Percentiles rank a stretch among this genome's conserved stretches.
phyloP scores from a whole-genome alignment of 2,797 vertebrate genomes.

The Psittacula echo region DNA sequence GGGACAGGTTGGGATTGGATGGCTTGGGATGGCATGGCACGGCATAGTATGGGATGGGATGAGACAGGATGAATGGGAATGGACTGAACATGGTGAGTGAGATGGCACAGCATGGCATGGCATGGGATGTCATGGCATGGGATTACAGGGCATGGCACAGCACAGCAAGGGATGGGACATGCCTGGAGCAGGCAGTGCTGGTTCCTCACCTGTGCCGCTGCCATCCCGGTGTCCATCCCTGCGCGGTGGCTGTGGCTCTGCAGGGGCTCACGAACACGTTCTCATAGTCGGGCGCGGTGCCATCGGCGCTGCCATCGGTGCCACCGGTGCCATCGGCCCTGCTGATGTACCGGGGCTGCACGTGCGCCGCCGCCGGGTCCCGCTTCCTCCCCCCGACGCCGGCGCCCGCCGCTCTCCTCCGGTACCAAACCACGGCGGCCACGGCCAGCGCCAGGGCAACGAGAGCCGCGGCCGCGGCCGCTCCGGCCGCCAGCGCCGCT shows the following conservation, averaged over 20 bases:
- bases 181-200: fast-evolving
- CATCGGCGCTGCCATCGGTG: fast-evolving
- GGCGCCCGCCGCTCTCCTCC: conserved; percentile 60
- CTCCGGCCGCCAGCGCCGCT: fast-evolving
- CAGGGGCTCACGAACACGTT: background rate
- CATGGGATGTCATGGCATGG: no score
- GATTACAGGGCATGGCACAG: background rate
- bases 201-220: background rate
- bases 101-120: background rate
- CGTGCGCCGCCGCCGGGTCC: fast-evolving
- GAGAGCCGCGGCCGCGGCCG: fast-evolving
- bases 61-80: no score
- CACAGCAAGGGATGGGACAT: fast-evolving
- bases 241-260: fast-evolving
- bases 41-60: background rate
- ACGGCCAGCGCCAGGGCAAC: background rate
- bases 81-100: no score
- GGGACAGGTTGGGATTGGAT: no score
- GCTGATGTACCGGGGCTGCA: conserved; percentile 38
- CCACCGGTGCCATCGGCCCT: fast-evolving
- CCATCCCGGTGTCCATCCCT: fast-evolving
- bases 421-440: conserved; percentile 63
- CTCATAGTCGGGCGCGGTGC: background rate
- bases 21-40: fast-evolving
- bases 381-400: fast-evolving